Conservation (phyloP, 2,797 vertebrate species). For the Dallia pectoralis region DNA sequence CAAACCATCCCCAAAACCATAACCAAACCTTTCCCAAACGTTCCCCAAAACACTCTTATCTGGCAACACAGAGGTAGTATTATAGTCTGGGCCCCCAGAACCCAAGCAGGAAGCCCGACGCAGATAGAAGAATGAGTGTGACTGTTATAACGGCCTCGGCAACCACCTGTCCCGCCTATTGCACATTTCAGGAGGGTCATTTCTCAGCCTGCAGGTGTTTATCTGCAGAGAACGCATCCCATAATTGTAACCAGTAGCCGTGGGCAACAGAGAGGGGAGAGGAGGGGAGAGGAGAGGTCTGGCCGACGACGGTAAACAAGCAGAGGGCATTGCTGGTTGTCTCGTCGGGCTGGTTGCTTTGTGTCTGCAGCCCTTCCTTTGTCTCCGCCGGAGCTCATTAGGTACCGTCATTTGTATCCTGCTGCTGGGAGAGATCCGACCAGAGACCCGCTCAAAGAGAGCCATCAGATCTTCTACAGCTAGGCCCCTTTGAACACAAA, state of each 20-base stretch:
- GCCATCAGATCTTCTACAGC: slow-evolving; percentile 72
- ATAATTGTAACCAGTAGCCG: slow-evolving; percentile 71
- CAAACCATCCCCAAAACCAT: background rate
- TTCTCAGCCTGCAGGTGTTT: slow-evolving; percentile 79
- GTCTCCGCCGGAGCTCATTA: slow-evolving; percentile 70
- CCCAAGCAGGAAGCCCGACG: slow-evolving; percentile 29
- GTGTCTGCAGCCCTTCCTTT: slow-evolving; percentile 55
- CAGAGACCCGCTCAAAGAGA: slow-evolving; percentile 69
- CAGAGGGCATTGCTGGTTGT: slow-evolving; percentile 59
- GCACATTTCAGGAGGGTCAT: slow-evolving; percentile 63
- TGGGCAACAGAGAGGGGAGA: slow-evolving; percentile 67
- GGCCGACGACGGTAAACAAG: slow-evolving; percentile 68
- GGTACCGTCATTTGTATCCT: slow-evolving; percentile 73
- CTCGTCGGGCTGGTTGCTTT: slow-evolving; percentile 47
- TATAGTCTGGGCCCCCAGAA: background rate
- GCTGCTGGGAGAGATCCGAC: slow-evolving; percentile 63
- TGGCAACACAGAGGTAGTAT: background rate
- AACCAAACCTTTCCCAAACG: background rate
- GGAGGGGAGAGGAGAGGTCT: slow-evolving; percentile 56
- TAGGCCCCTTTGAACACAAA: slow-evolving; percentile 71
- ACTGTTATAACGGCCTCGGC: slow-evolving; percentile 69
- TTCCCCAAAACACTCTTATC: background rate
- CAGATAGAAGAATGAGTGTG: slow-evolving; percentile 58
- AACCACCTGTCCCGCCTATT: slow-evolving; percentile 31
- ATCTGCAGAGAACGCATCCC: slow-evolving; percentile 74